Base-by-base conservation (phyloP, 2,888 invertebrate species). In the Raillietiella orientalis region DNA sequence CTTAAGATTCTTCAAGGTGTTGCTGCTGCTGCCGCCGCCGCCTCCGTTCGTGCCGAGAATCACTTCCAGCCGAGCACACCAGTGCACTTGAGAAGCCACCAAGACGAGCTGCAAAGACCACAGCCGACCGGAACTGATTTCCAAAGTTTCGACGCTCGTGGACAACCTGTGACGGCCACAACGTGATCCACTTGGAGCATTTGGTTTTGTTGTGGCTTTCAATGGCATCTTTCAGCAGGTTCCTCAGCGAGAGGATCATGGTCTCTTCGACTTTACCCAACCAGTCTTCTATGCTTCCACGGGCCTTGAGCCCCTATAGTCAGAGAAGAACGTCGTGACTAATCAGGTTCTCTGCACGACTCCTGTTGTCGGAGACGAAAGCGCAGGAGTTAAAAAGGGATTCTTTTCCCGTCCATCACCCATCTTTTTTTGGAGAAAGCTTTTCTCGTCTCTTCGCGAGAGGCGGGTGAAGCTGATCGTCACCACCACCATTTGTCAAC, bases 261-360 rank as follows among this genome's bases (percentile, higher is more conserved):
- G 67, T 64, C 27, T 74, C 69, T 41, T 82, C 82, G 2, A 82
- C 79, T 47, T 74, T 77, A 3, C 70, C 63, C 5, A 82, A 48
- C 79, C 79, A 82, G 38, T 77, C 72, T 46, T 79, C 82, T 1
- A 79, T 77, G 38, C 77, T 75, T 1, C 79, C 79, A 27, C 77
- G 55, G 0, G 72, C 74, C 5, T n/a, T n/a, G n/a, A 44, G 32
- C 24, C 44, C 43, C 43, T 43, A 31, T 10, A 23, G 16, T 11
- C 12, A 14, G 21, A 5, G 15, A 14, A 16, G n/a, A n/a, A n/a
- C n/a, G n/a, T n/a, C n/a, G n/a, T n/a, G n/a, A n/a, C n/a, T n/a
- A n/a, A n/a, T n/a, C n/a, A n/a, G n/a, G n/a, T n/a, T n/a, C n/a
- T n/a, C n/a, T n/a, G n/a, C n/a, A n/a, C n/a, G n/a, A n/a, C n/a